These are phyloP conservation scores for Panopea generosa DNA, from an alignment of 2,888 invertebrate genomes.

Conservation along the genomic window DNA sequence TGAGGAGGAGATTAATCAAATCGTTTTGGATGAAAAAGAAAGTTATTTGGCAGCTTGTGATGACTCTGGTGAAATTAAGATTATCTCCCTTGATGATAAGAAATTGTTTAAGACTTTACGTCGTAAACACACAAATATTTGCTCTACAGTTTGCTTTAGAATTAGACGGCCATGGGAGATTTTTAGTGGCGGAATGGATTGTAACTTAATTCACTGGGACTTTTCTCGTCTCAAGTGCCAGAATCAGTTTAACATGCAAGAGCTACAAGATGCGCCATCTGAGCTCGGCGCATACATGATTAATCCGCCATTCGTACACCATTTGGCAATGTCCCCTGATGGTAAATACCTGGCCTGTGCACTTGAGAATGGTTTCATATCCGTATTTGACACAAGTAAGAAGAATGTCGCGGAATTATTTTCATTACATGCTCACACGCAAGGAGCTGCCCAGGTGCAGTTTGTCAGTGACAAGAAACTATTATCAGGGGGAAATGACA, in stretches of 20 bases:
- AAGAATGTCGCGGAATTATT: constrained; percentile 74
- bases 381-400: constrained; percentile 77
- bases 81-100: constrained; percentile 78
- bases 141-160: constrained; percentile 80
- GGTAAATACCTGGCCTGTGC: constrained; percentile 79
- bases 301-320: constrained; percentile 83
- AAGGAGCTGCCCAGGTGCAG: constrained; percentile 83
- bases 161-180: constrained; percentile 78
- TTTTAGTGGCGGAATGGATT: constrained; percentile 82
- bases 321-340: constrained; percentile 71
- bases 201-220: constrained; percentile 83
- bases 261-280: constrained; percentile 72
- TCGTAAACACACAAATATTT: constrained; percentile 83
- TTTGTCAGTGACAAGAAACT: constrained; percentile 75
- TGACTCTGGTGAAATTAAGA: constrained; percentile 82
- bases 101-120: constrained; percentile 80
- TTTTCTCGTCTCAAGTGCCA: constrained; percentile 78
- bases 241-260: constrained; percentile 82
- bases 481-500: constrained; percentile 82
- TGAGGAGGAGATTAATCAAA: constrained; percentile 83
- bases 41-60: constrained; percentile 81
- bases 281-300: constrained; percentile 79
- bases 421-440: constrained; percentile 79
- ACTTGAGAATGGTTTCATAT: constrained; percentile 81
- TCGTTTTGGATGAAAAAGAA: constrained; percentile 80